Base-by-base conservation (phyloP, 2,888 invertebrate genomes). In the Caenorhabditis japonica region DNA sequence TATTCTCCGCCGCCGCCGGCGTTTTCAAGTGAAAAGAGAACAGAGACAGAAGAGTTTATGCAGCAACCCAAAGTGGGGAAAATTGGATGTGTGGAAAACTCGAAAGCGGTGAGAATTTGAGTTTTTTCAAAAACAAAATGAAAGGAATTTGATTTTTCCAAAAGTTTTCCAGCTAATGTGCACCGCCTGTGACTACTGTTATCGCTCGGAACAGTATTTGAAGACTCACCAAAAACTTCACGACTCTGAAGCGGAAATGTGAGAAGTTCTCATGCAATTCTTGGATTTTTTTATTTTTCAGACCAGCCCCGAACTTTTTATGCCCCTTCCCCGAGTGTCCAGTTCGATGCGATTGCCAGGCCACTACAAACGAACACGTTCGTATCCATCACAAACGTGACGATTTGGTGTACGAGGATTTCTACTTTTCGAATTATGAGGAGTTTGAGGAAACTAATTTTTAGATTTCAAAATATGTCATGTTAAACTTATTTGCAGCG, bases 281-380 rank as follows among this genome's bases (percentile, higher is more conserved):
- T 10, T 7, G 30, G 7, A 30, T 10, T 30, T 30, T 30, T 3
- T 4, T 21, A 10, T 19, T 4, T 47, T 49, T 17, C 44, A 55
- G 55, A 23, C 43, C 43, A 13, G 0, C 13, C 3, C 55, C 55
- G 7, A 5, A 10, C 3, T 60, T 49, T 8, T 0, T 23, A 4
- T 64, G 64, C 13, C 47, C 55, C 3, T 21, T 30, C 17, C 30
- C 7, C 1, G 38, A 23, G 0, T 64, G 64, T 17, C 8, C 25
- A 8, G 19, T 41, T 1, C 39, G 17, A 5, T 64, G 64, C 23
- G 64, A 64, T 30, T 34, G 41, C 19, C 64, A 64, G 30, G 7
- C 21, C 27, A 64, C 55, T 4, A 21, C 56, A 3, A 55, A 46
- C 41, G 23, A 55, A n/a, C 64, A 64, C 23, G 47, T 64, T 12